Evolutionary conservation across 2,113 vertebrate genomes (phyloP), one percentile per base, ranked within the genome.

Genomic region (Bungarus multicinctus): DNA sequence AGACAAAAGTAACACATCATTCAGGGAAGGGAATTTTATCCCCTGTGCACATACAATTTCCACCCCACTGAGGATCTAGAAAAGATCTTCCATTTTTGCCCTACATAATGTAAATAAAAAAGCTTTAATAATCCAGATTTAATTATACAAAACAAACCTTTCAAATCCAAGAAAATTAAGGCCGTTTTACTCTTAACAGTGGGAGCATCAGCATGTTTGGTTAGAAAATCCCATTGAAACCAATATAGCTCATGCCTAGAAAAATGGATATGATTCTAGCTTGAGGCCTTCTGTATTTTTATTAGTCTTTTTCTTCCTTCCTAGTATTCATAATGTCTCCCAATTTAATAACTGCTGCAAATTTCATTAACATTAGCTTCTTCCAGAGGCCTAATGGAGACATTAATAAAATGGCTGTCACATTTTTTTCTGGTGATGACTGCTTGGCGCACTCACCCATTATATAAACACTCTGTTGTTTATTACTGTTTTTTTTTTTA

Each of bases 381-480:
- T 90, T 94, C 87, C 54, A 93, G 87, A 91, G 69, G 74, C 87
- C 88, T 91, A 92, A 90, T 91, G 54, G 87, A 93, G 23, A 92
- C 25, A 94, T 74, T 39, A 60, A 93, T 85, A 91, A 89, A 53
- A 50, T 85, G 89, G 16, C 81, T 93, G 9, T 89, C 91, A 95
- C 89, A 0, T 0, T 0, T 85, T 43, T 95, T 90, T 22, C 0
- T 0, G 58, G 30, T 53, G 39, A 58, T 39, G 88, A 69, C 14
- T 10, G 1, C 9, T 11, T 12, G 64, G 55, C 2, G 54, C n/a
- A 87, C 25, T 7, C 45, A 88, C 0, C 1, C 54, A 91, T 95
- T 92, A 89, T 90, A 95, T 85, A 86, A 93, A 16, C 94, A 92
- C 30, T 4, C 90, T 95, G 57, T 86, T 22, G 88, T 94, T 95